Evolutionary conservation across 2,113 vertebrate species (phyloP), one percentile per base, ranked within the genome.

Genomic region (Stercorarius parasiticus): DNA sequence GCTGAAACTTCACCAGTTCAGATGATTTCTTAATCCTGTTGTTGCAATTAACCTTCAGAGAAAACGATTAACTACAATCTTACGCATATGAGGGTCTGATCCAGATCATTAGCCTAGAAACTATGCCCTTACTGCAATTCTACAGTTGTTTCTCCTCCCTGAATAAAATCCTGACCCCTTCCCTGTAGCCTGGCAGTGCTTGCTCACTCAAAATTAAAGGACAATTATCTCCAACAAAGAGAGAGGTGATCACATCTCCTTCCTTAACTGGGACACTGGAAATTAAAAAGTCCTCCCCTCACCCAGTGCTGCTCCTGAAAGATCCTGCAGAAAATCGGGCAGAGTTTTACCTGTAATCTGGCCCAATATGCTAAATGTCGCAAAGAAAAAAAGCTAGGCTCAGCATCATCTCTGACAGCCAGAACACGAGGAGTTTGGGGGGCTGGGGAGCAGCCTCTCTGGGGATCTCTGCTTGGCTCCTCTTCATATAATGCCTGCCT

Each of bases 51-150:
- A 86, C 74, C 80, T 92, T 92, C 49, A 91, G 42, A 91, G 30
- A 77, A 74, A 82, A 89, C 50, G 1, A 69, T 61, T 82, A 89
- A 69, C 40, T 58, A 65, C 30, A 55, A 2, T 67, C 26, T 82
- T 59, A 76, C 0, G 1, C 15, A 45, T 66, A 53, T 11, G 49
- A 93, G 36, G 32, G 22, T 45, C 29, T 61, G 38, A 73, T 87
- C 49, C 74, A 94, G 32, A 42, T 85, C 84, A 89, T 80, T 93
- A 95, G 62, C 83, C 67, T 87, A 76, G 74, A 95, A 93, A 92
- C 50, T 26, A 42, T 65, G 55, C 73, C 55, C 8, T 82, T 61
- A 74, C 8, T 90, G 69, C 45, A 87, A 42, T 66, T 59, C 29
- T 42, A 78, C 29, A 70, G 38, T n/a, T 79, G 20, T 73, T 92